phyloP scores from a whole-genome alignment of 2,797 vertebrate genomes.

The Fratercula arctica region DNA sequence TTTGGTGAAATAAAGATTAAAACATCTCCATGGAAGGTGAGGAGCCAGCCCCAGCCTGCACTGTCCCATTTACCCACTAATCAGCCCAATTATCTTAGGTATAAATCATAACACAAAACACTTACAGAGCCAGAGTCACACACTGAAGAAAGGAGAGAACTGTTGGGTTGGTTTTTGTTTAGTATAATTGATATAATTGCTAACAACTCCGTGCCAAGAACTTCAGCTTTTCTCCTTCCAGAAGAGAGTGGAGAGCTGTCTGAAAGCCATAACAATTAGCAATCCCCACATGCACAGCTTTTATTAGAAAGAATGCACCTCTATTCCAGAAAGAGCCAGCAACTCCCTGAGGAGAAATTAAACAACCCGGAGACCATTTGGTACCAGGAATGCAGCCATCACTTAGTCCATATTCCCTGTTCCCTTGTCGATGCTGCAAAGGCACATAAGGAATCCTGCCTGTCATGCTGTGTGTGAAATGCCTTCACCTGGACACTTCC shows the following conservation, averaged over 20 bases:
- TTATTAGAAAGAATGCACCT: constrained; percentile 65
- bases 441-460: background rate
- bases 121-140: constrained; percentile 65
- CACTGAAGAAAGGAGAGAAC: constrained; percentile 69
- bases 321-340: constrained; percentile 46
- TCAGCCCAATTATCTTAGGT: constrained; percentile 71
- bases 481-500: background rate
- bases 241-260: constrained; percentile 43
- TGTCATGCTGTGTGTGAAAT: rapidly evolving
- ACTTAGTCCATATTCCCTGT: background rate
- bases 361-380: background rate
- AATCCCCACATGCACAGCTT: constrained; percentile 51
- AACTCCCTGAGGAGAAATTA: background rate
- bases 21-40: constrained; percentile 48
- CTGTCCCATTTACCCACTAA: constrained; percentile 67
- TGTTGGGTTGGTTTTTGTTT: constrained; percentile 73
- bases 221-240: constrained; percentile 59
- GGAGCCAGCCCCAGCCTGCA: constrained; percentile 68
- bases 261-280: constrained; percentile 68
- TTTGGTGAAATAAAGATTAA: constrained; percentile 58
- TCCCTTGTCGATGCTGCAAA: background rate
- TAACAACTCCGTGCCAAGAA: constrained; percentile 72
- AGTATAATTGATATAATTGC: constrained; percentile 80
- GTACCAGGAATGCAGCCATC: background rate
- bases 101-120: constrained; percentile 77